Evolutionary conservation across 1,140 invertebrate genomes (phyloP), one percentile per base, ranked within the genome.

Genomic region (Diuraphis noxia): DNA sequence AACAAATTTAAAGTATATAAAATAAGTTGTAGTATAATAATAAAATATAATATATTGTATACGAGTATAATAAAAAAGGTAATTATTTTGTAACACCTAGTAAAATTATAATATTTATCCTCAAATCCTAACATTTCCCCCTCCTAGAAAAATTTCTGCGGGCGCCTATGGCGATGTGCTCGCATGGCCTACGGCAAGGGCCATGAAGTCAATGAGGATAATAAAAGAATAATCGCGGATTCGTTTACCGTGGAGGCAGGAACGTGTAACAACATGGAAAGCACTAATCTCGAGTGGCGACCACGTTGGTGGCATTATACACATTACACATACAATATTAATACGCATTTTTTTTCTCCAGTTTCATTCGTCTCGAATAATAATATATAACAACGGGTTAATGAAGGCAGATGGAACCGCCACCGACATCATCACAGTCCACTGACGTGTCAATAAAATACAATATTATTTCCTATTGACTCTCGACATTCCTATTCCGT

Each of bases 221-320:
- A 72, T 72, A n/a, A n/a, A 72, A 72, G 56, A 72, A 72, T 17
- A 17, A 72, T n/a, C 46, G 19, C 19, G 19, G 46, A 19, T 4
- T 0, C 19, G 21, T 63, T 63, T 63, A 63, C 30, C 56, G 13
- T 9, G 56, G 56, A 72, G 30, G 30, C 13, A n/a, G 30, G 30
- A n/a, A 72, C n/a, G 56, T 6, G 21, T 49, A 21, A 30, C 13
- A 30, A 72, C 56, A n/a, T 30, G 38, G n/a, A 41, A 82, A 82
- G 38, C 81, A 82, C 38, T 82, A n/a, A 82, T 82, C 25, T 82
- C 81, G 81, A 82, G 81, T 82, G 81, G 81, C 23, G 38, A 82
- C 36, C 38, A 34, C 34, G 19, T 23, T 25, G 81, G 38, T 30
- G 23, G 38, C 56, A 63, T 63, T 82, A 40, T 82, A n/a, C 81